Evolutionary conservation across 2,888 invertebrate species (phyloP).

Genomic region (Drosophila rellima): DNA sequence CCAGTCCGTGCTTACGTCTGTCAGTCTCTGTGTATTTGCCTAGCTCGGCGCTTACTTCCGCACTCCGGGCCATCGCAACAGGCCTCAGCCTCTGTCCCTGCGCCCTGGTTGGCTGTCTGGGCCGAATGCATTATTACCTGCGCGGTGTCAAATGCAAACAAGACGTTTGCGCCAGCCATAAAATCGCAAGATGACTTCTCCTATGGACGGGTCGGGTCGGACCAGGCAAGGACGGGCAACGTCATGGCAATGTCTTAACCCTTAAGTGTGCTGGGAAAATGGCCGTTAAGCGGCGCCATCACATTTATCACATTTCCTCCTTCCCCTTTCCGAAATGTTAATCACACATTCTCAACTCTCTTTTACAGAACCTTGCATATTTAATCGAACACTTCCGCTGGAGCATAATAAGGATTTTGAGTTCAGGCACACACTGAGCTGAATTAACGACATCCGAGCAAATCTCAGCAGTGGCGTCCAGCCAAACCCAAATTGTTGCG

Average conservation of each 20-base stretch:
- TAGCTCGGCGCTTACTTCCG: constrained; percentile 69
- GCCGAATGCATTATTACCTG: constrained; percentile 79
- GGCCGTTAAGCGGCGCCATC: constrained; percentile 43
- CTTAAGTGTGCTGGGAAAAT: constrained; percentile 49
- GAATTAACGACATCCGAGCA: constrained; percentile 47
- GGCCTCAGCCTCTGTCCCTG: constrained; percentile 19
- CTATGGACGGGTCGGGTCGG: constrained; percentile 21
- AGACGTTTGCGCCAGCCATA: constrained; percentile 79
- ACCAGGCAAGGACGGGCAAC: constrained; percentile 21
- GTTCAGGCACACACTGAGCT: constrained; percentile 55
- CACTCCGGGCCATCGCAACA: constrained; percentile 38
- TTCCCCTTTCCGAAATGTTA: background rate
- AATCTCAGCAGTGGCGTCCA: constrained; percentile 86
- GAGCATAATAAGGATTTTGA: constrained; percentile 17
- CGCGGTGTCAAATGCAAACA: constrained; percentile 72
- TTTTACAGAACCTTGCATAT: constrained; percentile 16
- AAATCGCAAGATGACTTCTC: constrained; percentile 67
- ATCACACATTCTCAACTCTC: constrained; percentile 12
- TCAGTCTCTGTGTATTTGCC: constrained; percentile 37
- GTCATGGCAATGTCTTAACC: constrained; percentile 40
- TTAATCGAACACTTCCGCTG: background rate
- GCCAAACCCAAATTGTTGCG: constrained; percentile 86
- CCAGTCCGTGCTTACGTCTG: constrained; percentile 19
- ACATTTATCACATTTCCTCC: constrained; percentile 23
- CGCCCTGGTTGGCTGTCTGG: constrained; percentile 64